Evolutionary conservation across 2,888 invertebrate species (phyloP), one percentile per base, ranked within the genome.

Genomic region (Acanthococcus lagerstroemiae): DNA sequence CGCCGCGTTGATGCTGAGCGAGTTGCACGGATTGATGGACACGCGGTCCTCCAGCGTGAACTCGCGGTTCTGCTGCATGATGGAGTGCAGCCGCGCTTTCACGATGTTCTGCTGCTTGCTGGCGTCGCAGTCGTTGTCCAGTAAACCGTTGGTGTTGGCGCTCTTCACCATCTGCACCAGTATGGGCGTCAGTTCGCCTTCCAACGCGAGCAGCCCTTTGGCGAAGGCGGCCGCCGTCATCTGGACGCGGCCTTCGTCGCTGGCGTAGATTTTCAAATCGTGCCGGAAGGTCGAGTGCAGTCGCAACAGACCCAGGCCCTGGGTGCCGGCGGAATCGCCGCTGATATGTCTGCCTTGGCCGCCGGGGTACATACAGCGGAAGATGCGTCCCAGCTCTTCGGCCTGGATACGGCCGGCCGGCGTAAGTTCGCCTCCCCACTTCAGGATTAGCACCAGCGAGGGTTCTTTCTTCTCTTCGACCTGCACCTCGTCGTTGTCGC

Each of bases 181-280:
- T 75, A 99, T 99, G 0, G 99, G 99, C 0, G 99, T 96, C 45
- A 99, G 80, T 77, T 99, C 97, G 0, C 99, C 99, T 77, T 99
- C 99, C 58, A 99, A 76, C 0, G 99, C 99, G 7, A 99, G 80
- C 27, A 99, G 80, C 0, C 99, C 99, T 80, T 97, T 99, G 2
- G 99, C 95, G 78, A 99, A 99, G 1, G 99, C 99, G 0, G 99
- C 99, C 0, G 99, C 99, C 0, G 99, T 99, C 96, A 99, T 99
- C 78, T 99, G 99, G 2, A 99, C 99, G 66, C 99, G 82, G 2
- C 99, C 99, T 77, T 99, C 99, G 77, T 99, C 99, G 0, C 96
- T 96, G 0, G 99, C 97, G 78, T 99, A 99, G 72, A 99, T 99
- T 81, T 99, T 99, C 68, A 99, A 81, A 77, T 99, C 99, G 77